Percentiles rank a stretch among this genome's conserved stretches.
These are phyloP conservation scores for Amblyteles armatorius DNA, from an alignment of 2,888 invertebrate genomes.

Conservation along the genomic window DNA sequence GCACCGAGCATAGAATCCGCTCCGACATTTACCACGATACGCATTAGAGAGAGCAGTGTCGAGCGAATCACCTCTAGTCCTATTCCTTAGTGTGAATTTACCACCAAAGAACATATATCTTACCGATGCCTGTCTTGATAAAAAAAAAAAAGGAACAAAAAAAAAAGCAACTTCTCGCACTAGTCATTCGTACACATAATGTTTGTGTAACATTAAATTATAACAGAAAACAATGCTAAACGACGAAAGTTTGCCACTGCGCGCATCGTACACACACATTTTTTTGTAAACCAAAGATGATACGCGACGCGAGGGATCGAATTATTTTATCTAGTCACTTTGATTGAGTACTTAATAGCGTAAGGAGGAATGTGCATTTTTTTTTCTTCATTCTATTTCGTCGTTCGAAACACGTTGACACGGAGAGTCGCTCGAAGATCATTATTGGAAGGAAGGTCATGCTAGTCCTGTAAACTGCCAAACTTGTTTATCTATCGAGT, in stretches of 20 bases:
- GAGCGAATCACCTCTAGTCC: slow-evolving; percentile 84
- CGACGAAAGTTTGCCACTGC: slow-evolving; percentile 57
- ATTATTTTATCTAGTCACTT: slow-evolving; percentile 78
- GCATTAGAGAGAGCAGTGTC: slow-evolving; percentile 84
- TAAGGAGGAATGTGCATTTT: slow-evolving; percentile 83
- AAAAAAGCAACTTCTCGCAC: slow-evolving; percentile 74
- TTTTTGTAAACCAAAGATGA: slow-evolving; percentile 59
- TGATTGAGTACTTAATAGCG: slow-evolving; percentile 82
- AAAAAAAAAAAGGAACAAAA: slow-evolving; percentile 23
- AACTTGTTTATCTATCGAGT: slow-evolving; percentile 35
- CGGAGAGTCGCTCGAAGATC: not conserved
- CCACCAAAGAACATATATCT: slow-evolving; percentile 61
- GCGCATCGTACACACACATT: slow-evolving; percentile 37
- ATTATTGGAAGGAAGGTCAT: not conserved
- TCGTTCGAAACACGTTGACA: slow-evolving; percentile 9
- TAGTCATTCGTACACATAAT: slow-evolving; percentile 82
- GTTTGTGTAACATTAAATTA: slow-evolving; percentile 68
- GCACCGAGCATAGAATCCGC: slow-evolving; percentile 74
- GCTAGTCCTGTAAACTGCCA: slow-evolving; percentile 64
- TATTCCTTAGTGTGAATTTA: slow-evolving; percentile 82
- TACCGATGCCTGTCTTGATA: slow-evolving; percentile 75
- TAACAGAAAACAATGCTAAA: slow-evolving; percentile 48
- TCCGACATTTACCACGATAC: slow-evolving; percentile 82
- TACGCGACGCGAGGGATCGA: slow-evolving; percentile 52
- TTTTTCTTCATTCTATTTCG: slow-evolving; percentile 31